Conservation (phyloP, 2,797 vertebrate species). For the Staurois parvus region DNA sequence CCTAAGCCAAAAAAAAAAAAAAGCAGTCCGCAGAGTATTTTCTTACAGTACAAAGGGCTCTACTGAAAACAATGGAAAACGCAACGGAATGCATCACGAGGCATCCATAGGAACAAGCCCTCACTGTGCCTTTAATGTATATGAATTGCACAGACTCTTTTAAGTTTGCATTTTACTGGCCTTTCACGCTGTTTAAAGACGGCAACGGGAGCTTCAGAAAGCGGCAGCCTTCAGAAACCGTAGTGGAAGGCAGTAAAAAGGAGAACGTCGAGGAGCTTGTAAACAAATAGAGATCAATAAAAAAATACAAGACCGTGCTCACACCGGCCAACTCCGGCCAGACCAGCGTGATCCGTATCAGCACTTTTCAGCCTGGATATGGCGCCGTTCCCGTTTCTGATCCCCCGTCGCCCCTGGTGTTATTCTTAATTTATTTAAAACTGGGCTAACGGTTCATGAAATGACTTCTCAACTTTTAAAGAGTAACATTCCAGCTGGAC, state of each 20-base stretch:
- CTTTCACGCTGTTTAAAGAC: neutral
- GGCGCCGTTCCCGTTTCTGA: neutral
- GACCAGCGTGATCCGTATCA: neutral
- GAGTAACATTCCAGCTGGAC: neutral
- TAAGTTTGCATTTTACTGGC: neutral
- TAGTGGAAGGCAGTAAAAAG: neutral
- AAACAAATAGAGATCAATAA: conserved; percentile 1
- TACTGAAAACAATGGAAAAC: neutral
- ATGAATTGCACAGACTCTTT: neutral
- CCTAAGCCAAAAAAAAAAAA: too few relatives aligned
- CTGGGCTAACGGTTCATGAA: neutral
- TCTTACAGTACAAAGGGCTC: neutral
- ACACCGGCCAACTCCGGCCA: neutral
- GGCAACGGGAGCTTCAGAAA: neutral
- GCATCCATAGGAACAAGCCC: neutral
- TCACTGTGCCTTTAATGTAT: neutral
- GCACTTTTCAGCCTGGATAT: neutral
- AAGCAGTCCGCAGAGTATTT: neutral
- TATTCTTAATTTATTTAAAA: neutral
- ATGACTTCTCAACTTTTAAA: neutral
- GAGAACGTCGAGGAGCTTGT: neutral
- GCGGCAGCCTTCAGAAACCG: neutral
- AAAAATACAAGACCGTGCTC: neutral
- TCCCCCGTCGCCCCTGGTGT: neutral
- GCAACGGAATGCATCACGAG: neutral